Percentiles rank a stretch among this genome's conserved stretches.
Conservation (phyloP, 2,113 vertebrate species). For the Fulica atra region DNA sequence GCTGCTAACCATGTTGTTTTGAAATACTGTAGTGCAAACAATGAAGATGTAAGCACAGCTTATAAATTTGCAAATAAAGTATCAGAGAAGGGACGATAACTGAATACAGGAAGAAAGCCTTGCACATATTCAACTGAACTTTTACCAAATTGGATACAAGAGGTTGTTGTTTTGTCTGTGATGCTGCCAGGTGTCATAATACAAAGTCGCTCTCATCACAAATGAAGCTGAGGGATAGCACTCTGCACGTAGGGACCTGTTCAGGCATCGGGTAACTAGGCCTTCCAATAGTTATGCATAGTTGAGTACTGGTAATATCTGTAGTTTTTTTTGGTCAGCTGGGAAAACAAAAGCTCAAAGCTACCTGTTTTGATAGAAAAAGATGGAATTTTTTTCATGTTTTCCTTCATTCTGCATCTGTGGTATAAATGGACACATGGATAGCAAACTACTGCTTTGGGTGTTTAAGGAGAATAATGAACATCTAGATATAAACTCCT, state of each 20-base stretch:
- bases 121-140: neutral
- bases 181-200: neutral
- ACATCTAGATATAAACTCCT: neutral
- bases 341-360: neutral
- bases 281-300: accelerated
- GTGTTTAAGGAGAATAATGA: neutral
- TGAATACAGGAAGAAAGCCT: neutral
- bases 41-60: neutral
- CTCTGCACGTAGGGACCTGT: neutral
- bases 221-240: neutral
- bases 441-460: neutral
- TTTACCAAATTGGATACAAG: neutral
- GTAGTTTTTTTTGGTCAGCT: neutral
- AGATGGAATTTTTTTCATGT: accelerated
- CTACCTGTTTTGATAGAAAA: neutral
- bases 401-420: neutral
- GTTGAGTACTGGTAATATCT: neutral
- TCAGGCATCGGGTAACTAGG: neutral
- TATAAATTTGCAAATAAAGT: neutral
- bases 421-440: neutral
- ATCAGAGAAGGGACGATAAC: neutral
- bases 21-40: neutral
- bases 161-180: neutral
- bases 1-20: neutral
- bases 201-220: neutral